A percentile compares a stretch with the other conserved stretches of the same genome.
phyloP scores from a whole-genome alignment of 2,797 vertebrate species.

The Pseudotriccus pelzelni region DNA sequence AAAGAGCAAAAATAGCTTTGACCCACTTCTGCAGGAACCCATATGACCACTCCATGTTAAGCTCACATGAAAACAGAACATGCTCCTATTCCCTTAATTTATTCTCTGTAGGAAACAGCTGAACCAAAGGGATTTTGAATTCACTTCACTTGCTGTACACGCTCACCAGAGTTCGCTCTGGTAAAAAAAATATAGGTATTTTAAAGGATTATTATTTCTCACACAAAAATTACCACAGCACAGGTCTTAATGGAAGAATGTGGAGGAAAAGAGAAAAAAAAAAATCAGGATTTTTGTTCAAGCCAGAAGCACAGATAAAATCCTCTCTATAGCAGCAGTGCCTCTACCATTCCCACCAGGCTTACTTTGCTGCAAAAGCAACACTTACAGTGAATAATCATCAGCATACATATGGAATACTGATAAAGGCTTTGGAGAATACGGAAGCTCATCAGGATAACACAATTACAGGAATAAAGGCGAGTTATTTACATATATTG shows the following conservation, averaged over 20 bases:
- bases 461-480: background rate
- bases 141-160: background rate
- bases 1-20: conserved; percentile 57
- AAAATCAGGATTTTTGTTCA: background rate
- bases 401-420: background rate
- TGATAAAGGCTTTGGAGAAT: background rate
- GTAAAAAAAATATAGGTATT: background rate
- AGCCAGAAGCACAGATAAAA: background rate
- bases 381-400: background rate
- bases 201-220: background rate
- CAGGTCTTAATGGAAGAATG: background rate
- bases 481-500: background rate
- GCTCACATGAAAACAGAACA: background rate
- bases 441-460: background rate
- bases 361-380: background rate
- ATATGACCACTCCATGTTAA: background rate
- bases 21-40: conserved; percentile 61
- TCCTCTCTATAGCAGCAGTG: background rate
- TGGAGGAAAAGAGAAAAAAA: background rate
- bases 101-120: background rate
- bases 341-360: background rate
- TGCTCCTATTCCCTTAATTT: background rate
- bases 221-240: background rate
- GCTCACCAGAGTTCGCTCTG: background rate
- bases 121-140: conserved; percentile 3